phyloP scores from a whole-genome alignment of 1,140 invertebrate species.

The Parapsyche elsis region DNA sequence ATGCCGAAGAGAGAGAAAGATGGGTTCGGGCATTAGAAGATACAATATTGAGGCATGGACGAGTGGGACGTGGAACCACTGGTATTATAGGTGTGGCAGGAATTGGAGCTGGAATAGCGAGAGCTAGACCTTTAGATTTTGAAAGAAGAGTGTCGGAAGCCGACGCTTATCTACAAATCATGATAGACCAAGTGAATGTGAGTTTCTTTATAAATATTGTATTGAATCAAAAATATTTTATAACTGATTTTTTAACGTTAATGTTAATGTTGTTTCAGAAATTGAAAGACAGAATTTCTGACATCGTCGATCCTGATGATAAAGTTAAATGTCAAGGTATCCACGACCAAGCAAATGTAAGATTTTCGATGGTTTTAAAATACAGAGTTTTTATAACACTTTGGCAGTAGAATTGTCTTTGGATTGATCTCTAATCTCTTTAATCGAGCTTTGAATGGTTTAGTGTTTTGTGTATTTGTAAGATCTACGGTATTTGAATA shows the following conservation, averaged over 20 bases:
- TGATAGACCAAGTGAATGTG: constrained; percentile 92
- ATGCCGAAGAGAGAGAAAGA: constrained; percentile 91
- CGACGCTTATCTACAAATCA: constrained; percentile 94
- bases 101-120: constrained; percentile 52
- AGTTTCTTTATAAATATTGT: too few relatives aligned
- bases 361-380: constrained; percentile 55
- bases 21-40: constrained; percentile 97
- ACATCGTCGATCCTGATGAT: constrained; percentile 73
- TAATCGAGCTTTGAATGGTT: too few relatives aligned
- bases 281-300: constrained; percentile 74
- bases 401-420: background rate
- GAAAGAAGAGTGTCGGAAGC: constrained; percentile 93
- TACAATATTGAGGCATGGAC: constrained; percentile 87
- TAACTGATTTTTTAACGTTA: constrained; percentile 35
- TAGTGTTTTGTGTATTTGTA: too few relatives aligned
- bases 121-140: constrained; percentile 70
- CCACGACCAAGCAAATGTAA: constrained; percentile 73
- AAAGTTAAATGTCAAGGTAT: constrained; percentile 74
- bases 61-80: constrained; percentile 68
- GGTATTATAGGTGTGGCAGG: constrained; percentile 59
- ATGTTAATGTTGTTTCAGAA: constrained; percentile 69
- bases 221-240: too few relatives aligned
- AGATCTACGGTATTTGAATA: too few relatives aligned
- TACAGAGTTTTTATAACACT: background rate
- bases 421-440: too few relatives aligned